phyloP scores from a whole-genome alignment of 23 tunicate genomes.

The Trididemnum miniatum region DNA sequence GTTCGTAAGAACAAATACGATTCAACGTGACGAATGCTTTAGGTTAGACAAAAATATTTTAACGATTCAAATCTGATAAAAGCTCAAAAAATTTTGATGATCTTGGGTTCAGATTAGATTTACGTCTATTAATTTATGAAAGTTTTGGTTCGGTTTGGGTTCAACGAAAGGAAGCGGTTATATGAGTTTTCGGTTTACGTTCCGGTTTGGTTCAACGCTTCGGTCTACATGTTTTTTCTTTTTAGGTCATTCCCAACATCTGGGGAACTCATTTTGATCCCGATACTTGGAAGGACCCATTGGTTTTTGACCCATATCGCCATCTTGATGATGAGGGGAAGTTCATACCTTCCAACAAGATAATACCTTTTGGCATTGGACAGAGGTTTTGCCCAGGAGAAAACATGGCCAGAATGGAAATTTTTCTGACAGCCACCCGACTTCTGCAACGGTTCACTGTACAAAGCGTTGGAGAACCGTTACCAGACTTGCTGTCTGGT shows the following conservation, averaged over 20 bases:
- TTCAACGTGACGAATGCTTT: no score
- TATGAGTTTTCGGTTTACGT: no score
- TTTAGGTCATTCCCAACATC: slow-evolving; percentile 16
- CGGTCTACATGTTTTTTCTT: no score
- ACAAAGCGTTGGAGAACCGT: background rate
- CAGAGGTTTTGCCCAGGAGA: slow-evolving; percentile 18
- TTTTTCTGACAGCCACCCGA: background rate
- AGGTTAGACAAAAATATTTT: no score
- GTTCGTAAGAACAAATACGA: no score
- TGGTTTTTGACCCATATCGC: slow-evolving; percentile 16
- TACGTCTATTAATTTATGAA: no score
- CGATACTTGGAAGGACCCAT: slow-evolving; percentile 10
- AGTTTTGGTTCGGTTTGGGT: no score
- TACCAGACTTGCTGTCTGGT: background rate
- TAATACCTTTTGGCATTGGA: slow-evolving; percentile 10
- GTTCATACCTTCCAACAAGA: background rate
- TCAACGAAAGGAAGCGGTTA: no score
- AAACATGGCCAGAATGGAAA: background rate
- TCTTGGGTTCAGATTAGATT: no score
- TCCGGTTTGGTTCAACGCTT: no score
- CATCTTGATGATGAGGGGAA: slow-evolving; percentile 6
- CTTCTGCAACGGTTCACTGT: background rate
- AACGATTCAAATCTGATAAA: no score
- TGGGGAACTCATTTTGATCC: slow-evolving; percentile 29
- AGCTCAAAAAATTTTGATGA: no score